A percentile compares a stretch with the other conserved stretches of the same genome.
These are phyloP conservation scores for Xestobium rufovillosum DNA, from an alignment of 2,888 invertebrate genomes.

Conservation along the genomic window DNA sequence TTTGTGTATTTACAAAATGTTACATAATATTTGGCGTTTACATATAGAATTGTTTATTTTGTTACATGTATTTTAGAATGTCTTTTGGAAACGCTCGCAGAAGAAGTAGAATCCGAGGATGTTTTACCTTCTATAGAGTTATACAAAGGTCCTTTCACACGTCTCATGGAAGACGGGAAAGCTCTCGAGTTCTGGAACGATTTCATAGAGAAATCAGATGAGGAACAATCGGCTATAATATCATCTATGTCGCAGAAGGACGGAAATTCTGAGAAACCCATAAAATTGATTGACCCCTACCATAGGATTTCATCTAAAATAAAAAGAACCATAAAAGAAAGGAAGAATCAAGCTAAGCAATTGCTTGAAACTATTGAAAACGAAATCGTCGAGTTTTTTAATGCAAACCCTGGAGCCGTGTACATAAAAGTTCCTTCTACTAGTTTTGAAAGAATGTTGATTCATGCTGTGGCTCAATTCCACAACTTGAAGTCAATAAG, in stretches of 20 bases:
- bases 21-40: no score
- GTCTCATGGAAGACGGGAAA: constrained; percentile 29
- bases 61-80: constrained; percentile 30
- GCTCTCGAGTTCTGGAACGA: constrained; percentile 34
- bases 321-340: constrained; percentile 32
- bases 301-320: constrained; percentile 32
- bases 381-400: constrained; percentile 32
- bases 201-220: constrained; percentile 34
- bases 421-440: constrained; percentile 29
- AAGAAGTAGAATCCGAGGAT: constrained; percentile 30
- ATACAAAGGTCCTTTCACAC: constrained; percentile 31
- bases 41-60: no score
- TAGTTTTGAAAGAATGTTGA: constrained; percentile 34
- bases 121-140: constrained; percentile 28
- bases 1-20: no score
- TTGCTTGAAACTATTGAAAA: constrained; percentile 29
- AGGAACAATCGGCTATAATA: constrained; percentile 29
- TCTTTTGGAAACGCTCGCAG: constrained; percentile 30
- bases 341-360: constrained; percentile 31
- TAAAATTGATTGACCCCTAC: constrained; percentile 12
- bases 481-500: constrained; percentile 34
- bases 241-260: neutral
- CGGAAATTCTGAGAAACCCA: constrained; percentile 18
- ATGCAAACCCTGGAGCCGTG: constrained; percentile 24
- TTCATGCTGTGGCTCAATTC: constrained; percentile 37